phyloP scores from a whole-genome alignment of 2,113 vertebrate species.

The Cochlearius cochlearius region DNA sequence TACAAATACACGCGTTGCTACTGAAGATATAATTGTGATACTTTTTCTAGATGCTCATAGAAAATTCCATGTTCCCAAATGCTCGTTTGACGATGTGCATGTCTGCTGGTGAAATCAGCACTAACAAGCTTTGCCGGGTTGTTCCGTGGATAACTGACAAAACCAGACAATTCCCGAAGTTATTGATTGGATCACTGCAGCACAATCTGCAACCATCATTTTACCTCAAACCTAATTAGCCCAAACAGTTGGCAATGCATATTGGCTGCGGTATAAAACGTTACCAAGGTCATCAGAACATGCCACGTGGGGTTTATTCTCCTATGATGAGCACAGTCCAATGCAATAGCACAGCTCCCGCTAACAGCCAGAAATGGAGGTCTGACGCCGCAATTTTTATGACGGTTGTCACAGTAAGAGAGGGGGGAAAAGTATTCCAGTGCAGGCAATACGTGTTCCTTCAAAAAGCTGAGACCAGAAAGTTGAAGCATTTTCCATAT shows the following conservation, averaged over 20 bases:
- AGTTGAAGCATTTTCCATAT: neutral
- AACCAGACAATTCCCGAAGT: conserved; percentile 27
- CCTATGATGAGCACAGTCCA: neutral
- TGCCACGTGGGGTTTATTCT: neutral
- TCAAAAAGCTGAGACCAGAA: neutral
- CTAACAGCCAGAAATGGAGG: neutral
- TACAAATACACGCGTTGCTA: neutral
- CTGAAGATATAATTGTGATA: neutral
- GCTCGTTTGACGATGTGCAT: neutral
- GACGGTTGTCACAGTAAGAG: neutral
- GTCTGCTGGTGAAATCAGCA: neutral
- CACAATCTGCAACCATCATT: neutral
- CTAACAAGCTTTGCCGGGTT: neutral
- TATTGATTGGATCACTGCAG: neutral
- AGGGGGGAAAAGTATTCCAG: neutral
- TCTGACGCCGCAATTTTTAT: neutral
- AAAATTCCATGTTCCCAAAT: conserved; percentile 9
- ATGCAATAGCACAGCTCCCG: neutral
- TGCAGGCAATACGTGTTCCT: neutral
- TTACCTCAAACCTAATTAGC: neutral
- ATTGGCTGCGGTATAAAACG: neutral
- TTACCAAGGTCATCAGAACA: neutral
- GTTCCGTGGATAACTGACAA: neutral
- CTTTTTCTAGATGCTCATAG: neutral
- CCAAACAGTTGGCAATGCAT: neutral